phyloP scores from a whole-genome alignment of 2,113 vertebrate genomes.

The Thalassarche chlororhynchos region DNA sequence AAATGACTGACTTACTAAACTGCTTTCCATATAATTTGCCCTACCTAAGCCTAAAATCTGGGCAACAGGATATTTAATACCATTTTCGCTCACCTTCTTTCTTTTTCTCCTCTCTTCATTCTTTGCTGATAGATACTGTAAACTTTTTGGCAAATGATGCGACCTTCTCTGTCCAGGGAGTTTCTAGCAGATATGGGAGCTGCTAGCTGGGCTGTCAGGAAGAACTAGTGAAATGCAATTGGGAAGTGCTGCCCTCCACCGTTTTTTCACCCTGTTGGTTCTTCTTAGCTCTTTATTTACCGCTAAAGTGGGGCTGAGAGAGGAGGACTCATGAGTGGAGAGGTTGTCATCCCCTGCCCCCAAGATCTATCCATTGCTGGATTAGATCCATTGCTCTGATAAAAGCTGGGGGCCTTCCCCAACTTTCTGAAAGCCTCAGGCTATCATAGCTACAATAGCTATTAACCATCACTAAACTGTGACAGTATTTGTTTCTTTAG shows the following conservation, averaged over 20 bases:
- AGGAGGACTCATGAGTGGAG: fast-evolving
- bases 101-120: neutral
- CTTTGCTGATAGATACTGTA: neutral
- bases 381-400: neutral
- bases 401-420: neutral
- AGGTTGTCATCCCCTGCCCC: neutral
- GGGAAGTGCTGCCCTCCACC: neutral
- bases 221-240: neutral
- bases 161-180: neutral
- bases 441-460: neutral
- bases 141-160: neutral
- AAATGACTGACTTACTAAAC: neutral
- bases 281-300: neutral
- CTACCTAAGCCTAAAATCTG: neutral
- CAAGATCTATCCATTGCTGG: too few relatives aligned
- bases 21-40: neutral
- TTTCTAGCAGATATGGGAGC: neutral
- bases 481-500: constrained; percentile 52
- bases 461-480: neutral
- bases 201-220: neutral
- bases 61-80: neutral
- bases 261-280: neutral
- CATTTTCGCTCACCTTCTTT: neutral
- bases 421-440: neutral
- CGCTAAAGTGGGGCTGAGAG: neutral